Evolutionary conservation across 1,140 invertebrate species (phyloP).

Genomic region (Mesaphorura yosii): DNA sequence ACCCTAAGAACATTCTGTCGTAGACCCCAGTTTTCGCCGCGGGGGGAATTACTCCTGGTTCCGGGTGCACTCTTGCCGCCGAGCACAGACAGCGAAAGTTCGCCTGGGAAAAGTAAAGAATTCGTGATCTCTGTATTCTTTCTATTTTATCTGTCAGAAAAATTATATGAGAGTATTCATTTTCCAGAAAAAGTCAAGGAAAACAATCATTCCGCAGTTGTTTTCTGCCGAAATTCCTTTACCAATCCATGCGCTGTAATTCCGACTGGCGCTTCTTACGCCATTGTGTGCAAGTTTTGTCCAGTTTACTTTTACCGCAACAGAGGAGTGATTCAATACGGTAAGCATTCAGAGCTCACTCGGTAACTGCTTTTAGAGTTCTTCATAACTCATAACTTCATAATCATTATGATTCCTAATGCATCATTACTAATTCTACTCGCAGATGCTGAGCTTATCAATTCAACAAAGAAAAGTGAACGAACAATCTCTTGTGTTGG

Average conservation of each 20-base stretch:
- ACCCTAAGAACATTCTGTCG: constrained; percentile 88
- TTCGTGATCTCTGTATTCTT: no score
- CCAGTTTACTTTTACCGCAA: constrained; percentile 52
- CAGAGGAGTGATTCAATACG: constrained; percentile 13
- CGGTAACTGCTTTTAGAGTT: no score
- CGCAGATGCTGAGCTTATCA: constrained; percentile 11
- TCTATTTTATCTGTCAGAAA: no score
- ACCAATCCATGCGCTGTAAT: constrained; percentile 36
- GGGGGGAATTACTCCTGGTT: constrained; percentile 73
- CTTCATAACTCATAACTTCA: not conserved
- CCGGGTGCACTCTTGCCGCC: constrained; percentile 59
- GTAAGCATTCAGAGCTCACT: no score
- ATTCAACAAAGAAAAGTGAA: constrained; percentile 22
- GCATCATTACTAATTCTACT: constrained; percentile 5
- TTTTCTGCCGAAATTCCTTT: constrained; percentile 29
- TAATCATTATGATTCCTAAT: not conserved
- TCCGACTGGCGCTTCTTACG: constrained; percentile 63
- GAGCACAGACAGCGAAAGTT: not conserved
- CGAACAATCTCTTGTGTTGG: constrained; percentile 21
- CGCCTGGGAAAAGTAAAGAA: not conserved
- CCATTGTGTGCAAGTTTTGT: constrained; percentile 68
- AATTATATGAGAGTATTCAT: constrained; percentile 5
- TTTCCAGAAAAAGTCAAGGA: constrained; percentile 1
- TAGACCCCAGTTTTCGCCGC: constrained; percentile 72
- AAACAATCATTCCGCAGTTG: constrained; percentile 21